These are phyloP conservation scores for Apistogramma diplotaenia DNA, from an alignment of 2,113 vertebrate species.

Conservation along the genomic window DNA sequence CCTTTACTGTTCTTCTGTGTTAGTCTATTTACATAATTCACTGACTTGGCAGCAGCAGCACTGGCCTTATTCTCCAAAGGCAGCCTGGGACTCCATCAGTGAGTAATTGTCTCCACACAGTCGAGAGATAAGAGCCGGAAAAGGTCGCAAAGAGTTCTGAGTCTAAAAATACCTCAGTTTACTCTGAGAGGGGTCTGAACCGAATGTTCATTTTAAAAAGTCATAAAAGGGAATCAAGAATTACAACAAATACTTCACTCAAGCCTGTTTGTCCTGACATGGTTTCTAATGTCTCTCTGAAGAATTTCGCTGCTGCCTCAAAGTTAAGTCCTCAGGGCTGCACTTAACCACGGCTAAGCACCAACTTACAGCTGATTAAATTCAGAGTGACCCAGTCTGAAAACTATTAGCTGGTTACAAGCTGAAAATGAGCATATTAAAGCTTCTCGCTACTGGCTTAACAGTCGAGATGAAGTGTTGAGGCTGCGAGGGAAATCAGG, in stretches of 20 bases:
- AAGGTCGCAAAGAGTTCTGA: slow-evolving; percentile 37
- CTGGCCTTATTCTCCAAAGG: slow-evolving; percentile 39
- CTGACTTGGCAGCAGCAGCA: slow-evolving; percentile 39
- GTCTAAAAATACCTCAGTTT: slow-evolving; percentile 38
- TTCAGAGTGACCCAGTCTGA: slow-evolving; percentile 44
- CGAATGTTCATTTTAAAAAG: slow-evolving; percentile 1
- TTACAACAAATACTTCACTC: slow-evolving; percentile 24
- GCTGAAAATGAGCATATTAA: slow-evolving; percentile 52
- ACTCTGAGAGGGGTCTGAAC: background rate
- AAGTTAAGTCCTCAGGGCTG: slow-evolving; percentile 32
- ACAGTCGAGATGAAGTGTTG: slow-evolving; percentile 9
- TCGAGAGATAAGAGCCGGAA: slow-evolving; percentile 23
- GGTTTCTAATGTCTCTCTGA: slow-evolving; percentile 26
- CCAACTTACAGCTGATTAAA: slow-evolving; percentile 47
- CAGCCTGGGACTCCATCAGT: slow-evolving; percentile 49
- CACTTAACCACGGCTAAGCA: slow-evolving; percentile 26
- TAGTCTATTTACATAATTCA: slow-evolving; percentile 39
- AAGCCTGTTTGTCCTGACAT: slow-evolving; percentile 20
- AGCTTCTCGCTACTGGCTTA: slow-evolving; percentile 26
- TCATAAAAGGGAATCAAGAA: slow-evolving; percentile 29
- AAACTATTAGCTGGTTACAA: slow-evolving; percentile 48
- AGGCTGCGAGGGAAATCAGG: slow-evolving; percentile 28
- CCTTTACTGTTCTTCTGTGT: slow-evolving; percentile 1
- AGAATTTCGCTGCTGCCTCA: slow-evolving; percentile 15
- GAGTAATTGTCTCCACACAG: slow-evolving; percentile 49